Evolutionary conservation across 2,888 invertebrate genomes (phyloP).

Genomic region (Diaprepes abbreviatus): DNA sequence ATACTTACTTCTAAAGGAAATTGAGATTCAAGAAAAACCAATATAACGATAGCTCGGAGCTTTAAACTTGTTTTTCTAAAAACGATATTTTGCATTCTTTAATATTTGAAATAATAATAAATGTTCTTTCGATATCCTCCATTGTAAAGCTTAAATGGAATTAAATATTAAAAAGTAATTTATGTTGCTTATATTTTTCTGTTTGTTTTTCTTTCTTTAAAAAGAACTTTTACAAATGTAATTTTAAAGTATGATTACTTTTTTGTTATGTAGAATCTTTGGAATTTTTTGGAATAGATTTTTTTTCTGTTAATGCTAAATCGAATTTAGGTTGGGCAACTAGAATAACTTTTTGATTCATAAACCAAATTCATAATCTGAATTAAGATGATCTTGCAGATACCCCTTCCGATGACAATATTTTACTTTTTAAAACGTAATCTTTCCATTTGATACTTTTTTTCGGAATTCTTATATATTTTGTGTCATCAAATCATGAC

Average conservation of each 20-base stretch:
- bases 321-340: no score
- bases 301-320: no score
- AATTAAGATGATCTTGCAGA: no score
- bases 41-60: not conserved
- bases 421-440: no score
- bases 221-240: not conserved
- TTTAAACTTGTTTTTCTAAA: not conserved
- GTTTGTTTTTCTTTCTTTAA: not conserved
- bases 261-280: no score
- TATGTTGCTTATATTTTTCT: not conserved
- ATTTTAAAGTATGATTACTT: not conserved
- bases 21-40: slow-evolving; percentile 1
- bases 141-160: not conserved
- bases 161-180: slow-evolving; percentile 3
- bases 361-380: no score
- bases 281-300: no score
- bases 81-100: not conserved
- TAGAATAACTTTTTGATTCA: no score
- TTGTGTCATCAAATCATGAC: no score
- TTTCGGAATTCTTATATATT: no score
- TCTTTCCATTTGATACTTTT: no score
- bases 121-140: not conserved
- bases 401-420: no score
- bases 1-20: not conserved
- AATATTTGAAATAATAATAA: slow-evolving; percentile 2